phyloP scores from a whole-genome alignment of 2,797 vertebrate genomes.

The Passerculus sandwichensis region DNA sequence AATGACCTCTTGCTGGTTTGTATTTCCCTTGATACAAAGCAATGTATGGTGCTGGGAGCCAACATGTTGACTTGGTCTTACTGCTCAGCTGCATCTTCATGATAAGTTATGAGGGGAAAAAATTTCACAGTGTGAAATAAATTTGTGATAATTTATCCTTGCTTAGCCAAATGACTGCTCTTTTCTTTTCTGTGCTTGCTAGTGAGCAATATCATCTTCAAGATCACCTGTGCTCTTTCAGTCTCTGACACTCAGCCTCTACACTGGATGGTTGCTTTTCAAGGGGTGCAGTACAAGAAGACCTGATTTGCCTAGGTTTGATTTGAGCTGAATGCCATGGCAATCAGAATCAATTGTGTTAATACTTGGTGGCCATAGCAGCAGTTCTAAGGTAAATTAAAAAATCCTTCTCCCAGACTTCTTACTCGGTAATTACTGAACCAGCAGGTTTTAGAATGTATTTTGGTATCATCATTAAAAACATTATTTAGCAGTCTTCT shows the following conservation, averaged over 20 bases:
- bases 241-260: rapidly evolving
- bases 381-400: not conserved
- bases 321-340: not conserved
- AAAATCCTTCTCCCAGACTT: not conserved
- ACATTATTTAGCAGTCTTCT: not conserved
- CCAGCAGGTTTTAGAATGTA: not conserved
- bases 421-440: not conserved
- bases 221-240: not conserved
- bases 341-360: not conserved
- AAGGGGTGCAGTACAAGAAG: not conserved
- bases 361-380: not conserved
- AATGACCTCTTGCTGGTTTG: not conserved
- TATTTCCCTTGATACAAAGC: not conserved
- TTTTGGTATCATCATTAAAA: not conserved
- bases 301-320: not conserved
- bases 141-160: not conserved
- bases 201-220: not conserved
- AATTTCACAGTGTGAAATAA: not conserved
- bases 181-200: not conserved
- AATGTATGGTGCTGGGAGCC: not conserved
- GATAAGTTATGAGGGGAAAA: not conserved
- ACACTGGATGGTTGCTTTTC: rapidly evolving
- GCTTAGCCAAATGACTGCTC: not conserved
- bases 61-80: not conserved
- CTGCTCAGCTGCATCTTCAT: not conserved